Conservation (phyloP, 30 jellyfish, hydroid and myxozoan genomes). For the Cassiopea andromeda region DNA sequence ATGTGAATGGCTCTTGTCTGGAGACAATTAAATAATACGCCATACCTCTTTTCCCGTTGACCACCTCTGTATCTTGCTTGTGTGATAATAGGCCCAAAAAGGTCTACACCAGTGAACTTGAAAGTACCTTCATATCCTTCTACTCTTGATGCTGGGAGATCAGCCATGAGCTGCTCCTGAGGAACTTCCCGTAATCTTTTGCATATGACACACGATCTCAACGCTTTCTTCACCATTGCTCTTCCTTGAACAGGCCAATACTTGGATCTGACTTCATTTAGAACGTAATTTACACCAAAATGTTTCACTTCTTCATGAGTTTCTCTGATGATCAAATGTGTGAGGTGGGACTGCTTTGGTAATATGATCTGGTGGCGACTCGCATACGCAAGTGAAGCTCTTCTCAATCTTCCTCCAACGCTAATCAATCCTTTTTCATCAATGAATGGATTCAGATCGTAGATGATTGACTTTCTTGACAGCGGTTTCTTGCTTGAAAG, state of each 20-base stretch:
- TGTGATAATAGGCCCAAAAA: conserved; percentile 38
- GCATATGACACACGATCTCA: conserved; percentile 38
- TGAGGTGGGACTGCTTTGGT: conserved; percentile 26
- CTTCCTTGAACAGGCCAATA: conserved; percentile 42
- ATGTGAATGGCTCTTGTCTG: conserved; percentile 55
- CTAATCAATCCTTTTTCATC: conserved; percentile 59
- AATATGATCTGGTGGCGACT: conserved; percentile 44
- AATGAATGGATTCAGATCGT: conserved; percentile 48
- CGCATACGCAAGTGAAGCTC: conserved; percentile 37
- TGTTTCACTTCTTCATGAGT: conserved; percentile 13
- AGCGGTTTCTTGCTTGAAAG: conserved; percentile 51
- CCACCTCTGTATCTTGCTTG: conserved; percentile 36
- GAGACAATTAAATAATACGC: conserved; percentile 46
- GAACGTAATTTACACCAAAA: conserved; percentile 39
- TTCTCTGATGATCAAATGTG: conserved; percentile 48
- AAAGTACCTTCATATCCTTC: conserved; percentile 30
- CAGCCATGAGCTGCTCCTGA: conserved; percentile 35
- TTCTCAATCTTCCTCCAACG: conserved; percentile 60
- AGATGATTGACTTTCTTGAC: conserved; percentile 9
- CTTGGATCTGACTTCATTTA: conserved; percentile 40
- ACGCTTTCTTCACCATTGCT: conserved; percentile 25
- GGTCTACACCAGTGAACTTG: conserved; percentile 49
- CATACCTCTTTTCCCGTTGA: conserved; percentile 39
- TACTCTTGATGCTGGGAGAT: conserved; percentile 46
- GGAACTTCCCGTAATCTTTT: conserved; percentile 39